Percentiles rank a stretch among this genome's conserved stretches.
These are phyloP conservation scores for Aldabrachelys gigantea DNA, from an alignment of 2,113 vertebrate species.

Conservation along the genomic window DNA sequence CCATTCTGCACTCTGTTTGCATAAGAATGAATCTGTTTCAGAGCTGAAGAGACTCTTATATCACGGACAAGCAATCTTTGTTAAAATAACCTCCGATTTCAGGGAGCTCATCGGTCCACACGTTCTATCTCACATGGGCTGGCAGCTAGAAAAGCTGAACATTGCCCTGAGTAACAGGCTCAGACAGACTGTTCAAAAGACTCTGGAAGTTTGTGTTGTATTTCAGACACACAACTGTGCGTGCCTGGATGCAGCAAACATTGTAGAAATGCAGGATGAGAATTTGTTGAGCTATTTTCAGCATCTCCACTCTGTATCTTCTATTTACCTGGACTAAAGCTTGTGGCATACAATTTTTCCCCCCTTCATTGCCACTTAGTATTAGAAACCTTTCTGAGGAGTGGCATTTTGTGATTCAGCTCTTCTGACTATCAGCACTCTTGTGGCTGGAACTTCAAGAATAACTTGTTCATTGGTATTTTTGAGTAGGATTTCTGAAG, in stretches of 20 bases:
- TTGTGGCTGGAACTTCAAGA: background rate
- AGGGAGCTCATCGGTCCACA: background rate
- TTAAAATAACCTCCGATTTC: fast-evolving
- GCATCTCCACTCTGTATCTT: background rate
- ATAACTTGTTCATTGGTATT: background rate
- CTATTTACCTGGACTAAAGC: background rate
- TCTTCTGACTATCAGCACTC: background rate
- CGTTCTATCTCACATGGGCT: background rate
- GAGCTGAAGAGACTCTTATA: background rate
- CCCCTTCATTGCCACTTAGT: background rate
- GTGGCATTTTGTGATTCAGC: background rate
- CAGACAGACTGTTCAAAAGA: fast-evolving
- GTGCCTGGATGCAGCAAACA: background rate
- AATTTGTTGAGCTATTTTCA: background rate
- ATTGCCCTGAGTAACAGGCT: background rate
- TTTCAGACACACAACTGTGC: background rate
- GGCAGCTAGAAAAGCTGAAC: background rate
- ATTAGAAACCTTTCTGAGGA: background rate
- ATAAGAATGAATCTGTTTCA: background rate
- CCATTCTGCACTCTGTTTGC: background rate
- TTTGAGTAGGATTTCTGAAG: background rate
- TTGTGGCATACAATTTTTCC: fast-evolving
- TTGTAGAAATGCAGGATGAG: background rate
- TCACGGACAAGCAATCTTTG: background rate
- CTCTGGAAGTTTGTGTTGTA: fast-evolving